Base-by-base conservation (phyloP, 53 echinoderm and acorn worm genomes). In the Luidia sarsii region DNA sequence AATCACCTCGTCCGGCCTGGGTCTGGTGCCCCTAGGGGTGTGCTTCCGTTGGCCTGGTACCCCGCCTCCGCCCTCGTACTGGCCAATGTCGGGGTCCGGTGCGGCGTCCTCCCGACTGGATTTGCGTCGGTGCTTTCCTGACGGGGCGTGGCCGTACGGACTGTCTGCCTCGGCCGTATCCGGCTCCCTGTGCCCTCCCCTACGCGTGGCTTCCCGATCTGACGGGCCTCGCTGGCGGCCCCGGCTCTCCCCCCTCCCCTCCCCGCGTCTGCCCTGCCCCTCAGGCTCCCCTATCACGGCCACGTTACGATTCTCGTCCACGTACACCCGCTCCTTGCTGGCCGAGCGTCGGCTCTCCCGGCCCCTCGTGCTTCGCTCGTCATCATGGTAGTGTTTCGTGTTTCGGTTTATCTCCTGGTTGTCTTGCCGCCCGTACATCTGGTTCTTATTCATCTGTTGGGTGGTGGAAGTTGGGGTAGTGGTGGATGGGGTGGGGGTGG, bases 1-100 rank as follows among this genome's bases (percentile, higher is more conserved):
- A 77, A 77, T 77, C 77, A 77, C 77, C 77, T 77, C 77, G n/a
- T 77, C 77, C 28, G 60, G 77, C 39, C 61, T 77, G 59, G 77
- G 77, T 46, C 61, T 59, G 62, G 61, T 55, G 20, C 77, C 77
- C 77, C 34, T 60, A 15, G 62, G 30, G 62, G 59, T 61, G 45
- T 46, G 61, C 77, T 77, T 77, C 77, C 61, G 77, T 77, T 77
- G 77, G 77, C 30, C 22, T 11, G 46, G 38, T 60, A 56, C 31
- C 56, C 55, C 60, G 39, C 19, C 48, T 15, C 35, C 77, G 59
- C 77, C 77, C 61, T 77, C 77, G 61, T 75, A 60, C 59, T 43
- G 75, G 59, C 39, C 32, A 77, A 60, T 57, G 59, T 55, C 77
- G 48, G 49, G 32, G 7, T 60, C 77, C 48, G 18, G 77, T 29